Conservation (phyloP, 2,888 invertebrate genomes). For the Ptilodon capucinus region DNA sequence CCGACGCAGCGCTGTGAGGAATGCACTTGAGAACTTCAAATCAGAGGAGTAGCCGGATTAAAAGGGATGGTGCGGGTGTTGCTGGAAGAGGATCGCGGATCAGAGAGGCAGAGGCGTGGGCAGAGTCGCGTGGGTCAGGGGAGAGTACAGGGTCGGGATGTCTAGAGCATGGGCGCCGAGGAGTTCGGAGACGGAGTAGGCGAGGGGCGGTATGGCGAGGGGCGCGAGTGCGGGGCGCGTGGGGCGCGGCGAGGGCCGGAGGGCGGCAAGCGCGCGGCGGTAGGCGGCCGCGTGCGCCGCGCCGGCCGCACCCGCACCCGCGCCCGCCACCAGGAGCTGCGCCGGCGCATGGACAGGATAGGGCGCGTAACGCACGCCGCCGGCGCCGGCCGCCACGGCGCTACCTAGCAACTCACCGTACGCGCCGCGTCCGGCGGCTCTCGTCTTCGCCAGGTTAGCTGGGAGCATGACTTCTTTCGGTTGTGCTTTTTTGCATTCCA, state of each 20-base stretch:
- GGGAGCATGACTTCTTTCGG: slow-evolving; percentile 99
- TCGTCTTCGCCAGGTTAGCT: slow-evolving; percentile 96
- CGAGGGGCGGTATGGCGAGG: slow-evolving; percentile 68
- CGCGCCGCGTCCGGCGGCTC: slow-evolving; percentile 96
- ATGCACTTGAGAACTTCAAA: slow-evolving; percentile 35
- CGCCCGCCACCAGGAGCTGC: slow-evolving; percentile 70
- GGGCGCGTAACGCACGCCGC: slow-evolving; percentile 85
- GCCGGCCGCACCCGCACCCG: slow-evolving; percentile 57
- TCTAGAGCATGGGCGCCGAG: slow-evolving; percentile 88
- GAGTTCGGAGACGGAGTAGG: slow-evolving; percentile 78
- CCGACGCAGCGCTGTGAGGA: slow-evolving; percentile 42
- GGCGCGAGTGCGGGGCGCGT: slow-evolving; percentile 65
- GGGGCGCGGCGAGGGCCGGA: slow-evolving; percentile 68
- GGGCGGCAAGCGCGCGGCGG: slow-evolving; percentile 72
- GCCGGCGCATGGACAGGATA: slow-evolving; percentile 82
- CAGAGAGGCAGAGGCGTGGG: slow-evolving; percentile 77
- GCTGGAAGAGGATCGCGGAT: slow-evolving; percentile 79
- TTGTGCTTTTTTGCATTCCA: slow-evolving; percentile 99
- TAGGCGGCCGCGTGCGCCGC: slow-evolving; percentile 66
- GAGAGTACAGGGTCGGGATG: slow-evolving; percentile 85
- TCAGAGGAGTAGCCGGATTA: slow-evolving; percentile 37
- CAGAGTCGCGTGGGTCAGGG: slow-evolving; percentile 87
- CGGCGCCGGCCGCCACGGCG: slow-evolving; percentile 82
- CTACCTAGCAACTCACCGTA: slow-evolving; percentile 98
- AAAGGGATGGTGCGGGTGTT: slow-evolving; percentile 76